phyloP scores from a whole-genome alignment of 2,888 invertebrate species.

The Lacanobia wlatinum region DNA sequence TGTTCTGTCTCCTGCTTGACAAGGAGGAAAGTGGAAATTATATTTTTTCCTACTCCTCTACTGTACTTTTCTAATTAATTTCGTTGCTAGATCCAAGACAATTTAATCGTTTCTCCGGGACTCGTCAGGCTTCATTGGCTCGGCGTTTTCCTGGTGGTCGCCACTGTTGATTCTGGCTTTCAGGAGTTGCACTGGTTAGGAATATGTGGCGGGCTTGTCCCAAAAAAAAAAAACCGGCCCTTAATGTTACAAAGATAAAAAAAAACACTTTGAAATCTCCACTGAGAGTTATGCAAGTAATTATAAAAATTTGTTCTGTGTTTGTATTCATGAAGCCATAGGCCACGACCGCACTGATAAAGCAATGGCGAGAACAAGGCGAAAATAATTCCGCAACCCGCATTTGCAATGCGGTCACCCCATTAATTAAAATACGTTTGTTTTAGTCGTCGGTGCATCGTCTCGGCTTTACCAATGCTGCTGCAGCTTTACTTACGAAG shows the following conservation, averaged over 20 bases:
- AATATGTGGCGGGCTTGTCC: no score
- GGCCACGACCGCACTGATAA: constrained; percentile 11
- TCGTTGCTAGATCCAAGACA: no score
- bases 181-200: no score
- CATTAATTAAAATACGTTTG: constrained; percentile 59
- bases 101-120: no score
- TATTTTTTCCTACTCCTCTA: no score
- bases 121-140: no score
- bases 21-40: no score
- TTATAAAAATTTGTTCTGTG: constrained; percentile 3
- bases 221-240: no score
- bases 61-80: no score
- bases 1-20: no score
- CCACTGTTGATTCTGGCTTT: no score
- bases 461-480: constrained; percentile 20
- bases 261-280: background rate
- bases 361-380: constrained; percentile 34
- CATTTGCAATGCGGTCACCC: constrained; percentile 39
- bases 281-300: background rate
- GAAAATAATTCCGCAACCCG: constrained; percentile 33
- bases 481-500: background rate
- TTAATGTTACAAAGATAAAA: background rate
- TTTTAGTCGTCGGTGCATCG: constrained; percentile 41
- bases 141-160: no score
- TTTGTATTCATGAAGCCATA: constrained; percentile 32